Base-by-base conservation (phyloP, 2,797 vertebrate species). In the Darevskia nairensis region DNA sequence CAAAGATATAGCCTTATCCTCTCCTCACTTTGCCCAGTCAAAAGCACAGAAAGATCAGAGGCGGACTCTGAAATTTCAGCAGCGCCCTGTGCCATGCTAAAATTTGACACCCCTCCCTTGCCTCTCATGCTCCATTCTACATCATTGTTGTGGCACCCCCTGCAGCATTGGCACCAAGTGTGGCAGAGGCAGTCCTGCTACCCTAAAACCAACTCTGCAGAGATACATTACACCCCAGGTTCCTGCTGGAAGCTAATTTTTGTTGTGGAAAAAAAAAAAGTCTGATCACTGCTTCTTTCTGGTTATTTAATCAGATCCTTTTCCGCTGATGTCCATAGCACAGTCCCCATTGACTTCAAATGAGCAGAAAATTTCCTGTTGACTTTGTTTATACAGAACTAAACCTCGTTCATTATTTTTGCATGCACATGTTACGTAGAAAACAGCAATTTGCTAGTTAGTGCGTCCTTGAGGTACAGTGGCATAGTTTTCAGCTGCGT, bases 401-500 rank as follows among this genome's bases (percentile, higher is more conserved):
- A 50, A 69, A 71, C 72, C 6, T 68, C 64, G 32, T 69, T 19
- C 25, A 72, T 84, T 85, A 13, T 50, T 84, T 93, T 19, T 90
- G 71, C 89, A 87, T 11, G 27, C 79, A n/a, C 39, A 9, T 84
- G 41, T 82, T 66, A 27, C 61, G 88, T 64, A 88, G 90, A 82
- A 91, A 15, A 86, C 89, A 86, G 88, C 80, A 61, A 86, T 85
- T 90, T 35, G 81, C 88, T 69, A 29, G 79, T 64, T 61, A 90
- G 80, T 92, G 61, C 61, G 35, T 15, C 50, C 2, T 86, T 89
- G 3, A 68, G 7, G 25, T 2, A 32, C 59, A 15, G 41, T 86
- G 50, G n/a, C 83, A 9, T 21, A 69, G 91, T 90, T 64, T 85
- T 88, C 93, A 91, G 6, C 6, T 74, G 35, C 8, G 19, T 75